These are phyloP conservation scores for Pyrrhia umbra DNA, from an alignment of 2,888 invertebrate species.

Conservation along the genomic window DNA sequence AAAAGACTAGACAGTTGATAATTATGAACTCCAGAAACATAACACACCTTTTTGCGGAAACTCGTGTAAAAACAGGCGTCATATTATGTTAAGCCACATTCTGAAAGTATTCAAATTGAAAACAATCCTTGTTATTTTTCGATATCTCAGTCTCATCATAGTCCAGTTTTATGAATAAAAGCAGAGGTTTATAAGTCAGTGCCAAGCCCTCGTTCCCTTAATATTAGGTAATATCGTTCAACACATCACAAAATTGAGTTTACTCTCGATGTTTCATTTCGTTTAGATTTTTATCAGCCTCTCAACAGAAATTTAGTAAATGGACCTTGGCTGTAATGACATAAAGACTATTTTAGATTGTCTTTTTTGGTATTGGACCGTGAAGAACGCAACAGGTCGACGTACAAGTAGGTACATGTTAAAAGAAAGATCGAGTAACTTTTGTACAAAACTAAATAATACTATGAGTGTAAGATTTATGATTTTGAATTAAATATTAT, in stretches of 20 bases:
- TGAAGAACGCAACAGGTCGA: slow-evolving; percentile 66
- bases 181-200: slow-evolving; percentile 57
- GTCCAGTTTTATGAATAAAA: slow-evolving; percentile 47
- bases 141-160: slow-evolving; percentile 18
- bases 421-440: slow-evolving; percentile 61
- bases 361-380: slow-evolving; percentile 10
- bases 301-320: slow-evolving; percentile 8
- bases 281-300: slow-evolving; percentile 58
- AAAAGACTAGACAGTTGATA: no score
- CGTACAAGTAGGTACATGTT: slow-evolving; percentile 51
- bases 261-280: slow-evolving; percentile 70
- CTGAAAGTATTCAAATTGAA: slow-evolving; percentile 4
- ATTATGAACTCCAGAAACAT: not conserved
- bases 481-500: slow-evolving; percentile 1
- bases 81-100: not conserved
- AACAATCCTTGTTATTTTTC: slow-evolving; percentile 9
- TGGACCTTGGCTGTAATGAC: slow-evolving; percentile 20
- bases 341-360: slow-evolving; percentile 47
- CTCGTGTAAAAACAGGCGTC: not conserved
- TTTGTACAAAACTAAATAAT: slow-evolving; percentile 49
- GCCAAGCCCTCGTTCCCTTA: slow-evolving; percentile 48
- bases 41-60: not conserved
- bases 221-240: slow-evolving; percentile 70
- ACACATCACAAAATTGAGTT: slow-evolving; percentile 76
- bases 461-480: not conserved